Conservation (phyloP, 2,797 vertebrate species). For the Typhlichthys subterraneus region DNA sequence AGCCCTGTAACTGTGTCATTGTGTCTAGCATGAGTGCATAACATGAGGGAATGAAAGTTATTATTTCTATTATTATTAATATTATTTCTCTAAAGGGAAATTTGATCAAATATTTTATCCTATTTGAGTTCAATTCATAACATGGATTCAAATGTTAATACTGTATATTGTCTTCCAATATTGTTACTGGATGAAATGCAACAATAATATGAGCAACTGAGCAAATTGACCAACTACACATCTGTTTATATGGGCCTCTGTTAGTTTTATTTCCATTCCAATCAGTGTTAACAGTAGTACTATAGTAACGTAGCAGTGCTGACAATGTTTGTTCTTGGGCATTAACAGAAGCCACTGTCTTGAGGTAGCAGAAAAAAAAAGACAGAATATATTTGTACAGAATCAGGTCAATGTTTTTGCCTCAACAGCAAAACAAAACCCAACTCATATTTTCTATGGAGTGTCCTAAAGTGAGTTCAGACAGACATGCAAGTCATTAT, state of each 20-base stretch:
- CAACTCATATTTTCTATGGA: constrained; percentile 57
- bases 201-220: constrained; percentile 67
- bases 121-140: constrained; percentile 66
- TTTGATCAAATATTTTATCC: constrained; percentile 49
- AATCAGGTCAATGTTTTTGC: constrained; percentile 64
- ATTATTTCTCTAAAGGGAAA: constrained; percentile 50
- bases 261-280: constrained; percentile 78
- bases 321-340: constrained; percentile 79
- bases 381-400: constrained; percentile 74
- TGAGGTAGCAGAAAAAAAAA: constrained; percentile 60
- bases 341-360: constrained; percentile 75
- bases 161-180: constrained; percentile 84
- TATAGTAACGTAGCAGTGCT: constrained; percentile 78
- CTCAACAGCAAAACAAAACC: constrained; percentile 62
- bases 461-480: constrained; percentile 69
- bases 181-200: constrained; percentile 72
- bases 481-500: constrained; percentile 62
- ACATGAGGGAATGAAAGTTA: constrained; percentile 65
- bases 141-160: constrained; percentile 76
- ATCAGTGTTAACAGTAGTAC: constrained; percentile 78
- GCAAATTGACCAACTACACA: constrained; percentile 57
- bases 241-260: constrained; percentile 73
- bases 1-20: constrained; percentile 68
- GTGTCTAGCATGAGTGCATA: constrained; percentile 76
- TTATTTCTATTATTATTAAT: constrained; percentile 53